Conservation (phyloP, 1,140 invertebrate species). For the Neodiprion virginianus region DNA sequence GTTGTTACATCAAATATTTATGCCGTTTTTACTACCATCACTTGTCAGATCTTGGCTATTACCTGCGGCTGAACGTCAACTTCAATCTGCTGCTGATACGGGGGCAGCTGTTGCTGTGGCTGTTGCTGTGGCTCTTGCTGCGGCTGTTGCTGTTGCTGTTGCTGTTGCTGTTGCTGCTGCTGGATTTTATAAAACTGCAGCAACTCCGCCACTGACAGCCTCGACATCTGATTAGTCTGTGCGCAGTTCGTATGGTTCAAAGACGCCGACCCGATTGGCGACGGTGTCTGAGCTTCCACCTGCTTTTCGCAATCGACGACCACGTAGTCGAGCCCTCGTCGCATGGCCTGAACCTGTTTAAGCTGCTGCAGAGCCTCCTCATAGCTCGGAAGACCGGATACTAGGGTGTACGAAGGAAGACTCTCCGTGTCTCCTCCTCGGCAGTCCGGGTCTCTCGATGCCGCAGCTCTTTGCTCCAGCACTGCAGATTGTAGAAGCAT, state of each 20-base stretch:
- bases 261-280: background rate
- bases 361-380: conserved; percentile 68
- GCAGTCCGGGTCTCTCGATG: conserved; percentile 37
- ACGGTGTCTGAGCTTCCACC: conserved; percentile 16
- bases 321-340: conserved; percentile 11
- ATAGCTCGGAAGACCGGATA: conserved; percentile 68
- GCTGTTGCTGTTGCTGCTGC: conserved; percentile 9
- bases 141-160: background rate
- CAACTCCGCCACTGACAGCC: conserved; percentile 49
- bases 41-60: too few relatives aligned
- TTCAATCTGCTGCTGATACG: too few relatives aligned
- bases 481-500: conserved; percentile 41
- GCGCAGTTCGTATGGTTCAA: conserved; percentile 24
- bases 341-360: conserved; percentile 43
- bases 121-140: background rate
- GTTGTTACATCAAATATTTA: too few relatives aligned
- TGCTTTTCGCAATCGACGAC: conserved; percentile 12
- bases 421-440: conserved; percentile 57
- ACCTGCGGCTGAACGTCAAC: too few relatives aligned
- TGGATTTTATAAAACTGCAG: conserved; percentile 42
- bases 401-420: conserved; percentile 68
- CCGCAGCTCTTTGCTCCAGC: conserved; percentile 35
- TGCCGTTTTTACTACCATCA: too few relatives aligned
- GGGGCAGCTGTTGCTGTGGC: background rate
- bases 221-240: conserved; percentile 34